Conservation (phyloP, 1,140 invertebrate species). For the Lasaia peninsularis region DNA sequence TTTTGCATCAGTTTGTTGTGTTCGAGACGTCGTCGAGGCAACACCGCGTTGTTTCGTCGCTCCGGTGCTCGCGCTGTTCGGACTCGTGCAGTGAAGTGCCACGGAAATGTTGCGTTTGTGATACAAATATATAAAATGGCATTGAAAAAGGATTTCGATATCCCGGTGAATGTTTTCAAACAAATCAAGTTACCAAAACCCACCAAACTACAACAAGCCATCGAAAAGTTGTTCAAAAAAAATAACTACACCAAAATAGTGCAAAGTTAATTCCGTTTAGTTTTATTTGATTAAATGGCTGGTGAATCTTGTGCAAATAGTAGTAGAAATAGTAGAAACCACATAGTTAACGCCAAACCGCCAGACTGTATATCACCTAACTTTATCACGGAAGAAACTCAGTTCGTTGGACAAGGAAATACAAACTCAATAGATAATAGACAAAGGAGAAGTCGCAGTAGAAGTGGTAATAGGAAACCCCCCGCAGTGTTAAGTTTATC, state of each 20-base stretch:
- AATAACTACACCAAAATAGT: conserved; percentile 69
- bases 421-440: conserved; percentile 29
- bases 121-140: conserved; percentile 57
- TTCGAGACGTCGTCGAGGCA: conserved; percentile 55
- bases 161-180: conserved; percentile 61
- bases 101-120: conserved; percentile 54
- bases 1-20: conserved; percentile 58
- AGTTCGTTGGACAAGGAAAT: conserved; percentile 58
- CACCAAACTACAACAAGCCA: conserved; percentile 59
- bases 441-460: conserved; percentile 50
- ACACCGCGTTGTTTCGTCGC: conserved; percentile 32
- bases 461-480: conserved; percentile 47
- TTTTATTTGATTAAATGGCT: conserved; percentile 56
- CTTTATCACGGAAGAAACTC: conserved; percentile 56
- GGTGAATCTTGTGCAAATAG: conserved; percentile 59
- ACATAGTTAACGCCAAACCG: conserved; percentile 30
- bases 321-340: conserved; percentile 53
- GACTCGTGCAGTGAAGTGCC: conserved; percentile 53
- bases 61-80: conserved; percentile 38
- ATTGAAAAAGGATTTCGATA: conserved; percentile 70
- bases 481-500: conserved; percentile 48
- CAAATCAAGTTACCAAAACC: conserved; percentile 62
- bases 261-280: conserved; percentile 49
- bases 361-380: conserved; percentile 50
- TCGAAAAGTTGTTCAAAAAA: conserved; percentile 68